phyloP scores from a whole-genome alignment of 1,140 invertebrate genomes.

The Drosophila funebris region DNA sequence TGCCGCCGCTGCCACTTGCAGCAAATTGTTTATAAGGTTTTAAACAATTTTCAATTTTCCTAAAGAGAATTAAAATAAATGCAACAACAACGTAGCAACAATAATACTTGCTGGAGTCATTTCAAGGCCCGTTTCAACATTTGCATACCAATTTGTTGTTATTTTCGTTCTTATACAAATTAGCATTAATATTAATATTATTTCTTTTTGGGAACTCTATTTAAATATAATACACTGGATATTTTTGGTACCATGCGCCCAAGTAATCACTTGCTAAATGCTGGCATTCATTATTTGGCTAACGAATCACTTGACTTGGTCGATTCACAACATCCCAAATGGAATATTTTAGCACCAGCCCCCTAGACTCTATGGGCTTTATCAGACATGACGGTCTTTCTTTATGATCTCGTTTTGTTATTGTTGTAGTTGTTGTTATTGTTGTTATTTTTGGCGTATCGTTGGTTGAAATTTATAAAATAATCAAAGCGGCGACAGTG shows the following conservation, averaged over 20 bases:
- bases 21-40: conserved; percentile 36
- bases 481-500: conserved; percentile 26
- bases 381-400: neutral
- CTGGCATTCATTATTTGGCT: conserved; percentile 48
- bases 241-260: conserved; percentile 54
- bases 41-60: conserved; percentile 18
- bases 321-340: conserved; percentile 8
- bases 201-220: conserved; percentile 48
- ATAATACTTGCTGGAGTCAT: conserved; percentile 12
- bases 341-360: conserved; percentile 32
- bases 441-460: conserved; percentile 18
- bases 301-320: conserved; percentile 65
- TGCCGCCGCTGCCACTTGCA: conserved; percentile 5
- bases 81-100: conserved; percentile 9
- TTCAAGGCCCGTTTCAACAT: conserved; percentile 61
- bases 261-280: conserved; percentile 76
- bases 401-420: neutral
- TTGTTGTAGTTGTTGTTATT: neutral
- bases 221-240: conserved; percentile 54
- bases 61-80: conserved; percentile 29
- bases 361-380: conserved; percentile 19
- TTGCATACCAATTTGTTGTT: conserved; percentile 64
- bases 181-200: conserved; percentile 50
- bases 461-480: conserved; percentile 24
- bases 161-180: conserved; percentile 31